Evolutionary conservation across 2,797 vertebrate species (phyloP).

Genomic region (Leucoraja ocellata): DNA sequence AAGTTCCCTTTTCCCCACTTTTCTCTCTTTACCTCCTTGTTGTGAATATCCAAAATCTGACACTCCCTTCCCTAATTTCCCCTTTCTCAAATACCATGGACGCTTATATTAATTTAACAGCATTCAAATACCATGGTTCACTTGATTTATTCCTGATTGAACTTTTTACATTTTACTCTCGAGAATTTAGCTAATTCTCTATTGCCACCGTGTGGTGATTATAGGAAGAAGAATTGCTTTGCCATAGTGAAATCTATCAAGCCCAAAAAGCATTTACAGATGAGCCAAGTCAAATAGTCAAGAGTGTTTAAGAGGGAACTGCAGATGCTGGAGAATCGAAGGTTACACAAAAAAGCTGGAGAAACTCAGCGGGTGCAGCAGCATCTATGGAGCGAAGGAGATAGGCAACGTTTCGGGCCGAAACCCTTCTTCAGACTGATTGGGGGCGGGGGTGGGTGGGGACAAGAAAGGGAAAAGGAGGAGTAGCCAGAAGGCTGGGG

Average conservation of each 20-base stretch:
- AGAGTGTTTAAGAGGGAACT: too few relatives aligned
- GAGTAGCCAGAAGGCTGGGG: too few relatives aligned
- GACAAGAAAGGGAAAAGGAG: too few relatives aligned
- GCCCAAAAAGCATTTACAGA: background rate
- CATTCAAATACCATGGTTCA: too few relatives aligned
- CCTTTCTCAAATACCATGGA: background rate
- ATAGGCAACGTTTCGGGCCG: too few relatives aligned
- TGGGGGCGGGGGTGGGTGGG: too few relatives aligned
- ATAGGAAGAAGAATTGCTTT: background rate
- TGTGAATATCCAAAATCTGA: background rate
- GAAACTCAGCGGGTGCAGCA: too few relatives aligned
- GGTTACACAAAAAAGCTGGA: too few relatives aligned
- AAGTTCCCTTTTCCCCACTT: background rate
- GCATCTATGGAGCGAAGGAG: too few relatives aligned
- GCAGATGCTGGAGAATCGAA: too few relatives aligned
- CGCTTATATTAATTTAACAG: too few relatives aligned
- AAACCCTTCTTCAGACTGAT: too few relatives aligned
- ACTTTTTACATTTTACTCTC: background rate
- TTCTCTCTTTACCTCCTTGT: background rate
- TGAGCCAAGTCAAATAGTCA: background rate
- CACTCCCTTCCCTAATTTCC: background rate
- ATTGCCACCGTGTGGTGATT: background rate
- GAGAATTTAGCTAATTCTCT: background rate
- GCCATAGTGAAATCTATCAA: background rate
- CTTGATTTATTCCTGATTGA: background rate